Percentiles rank a stretch among this genome's conserved stretches.
phyloP scores from a whole-genome alignment of 2,113 vertebrate species.

The Cochlearius cochlearius region DNA sequence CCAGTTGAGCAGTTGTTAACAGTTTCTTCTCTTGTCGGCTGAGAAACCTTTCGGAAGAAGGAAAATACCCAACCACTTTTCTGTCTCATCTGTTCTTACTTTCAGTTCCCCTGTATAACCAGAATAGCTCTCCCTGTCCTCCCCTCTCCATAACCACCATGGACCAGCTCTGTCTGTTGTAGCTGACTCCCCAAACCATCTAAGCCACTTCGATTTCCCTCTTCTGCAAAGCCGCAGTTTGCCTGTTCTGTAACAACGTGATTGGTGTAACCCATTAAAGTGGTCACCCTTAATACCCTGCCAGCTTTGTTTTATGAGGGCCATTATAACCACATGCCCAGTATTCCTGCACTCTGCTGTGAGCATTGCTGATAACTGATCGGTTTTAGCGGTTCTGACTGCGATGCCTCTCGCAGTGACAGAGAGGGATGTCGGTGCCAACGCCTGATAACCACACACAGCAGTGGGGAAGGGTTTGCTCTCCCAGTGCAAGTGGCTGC shows the following conservation, averaged over 20 bases:
- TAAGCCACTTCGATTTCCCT: neutral
- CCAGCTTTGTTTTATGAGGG: neutral
- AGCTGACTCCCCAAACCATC: neutral
- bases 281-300: neutral
- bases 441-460: rapidly evolving
- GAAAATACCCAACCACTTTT: neutral
- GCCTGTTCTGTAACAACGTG: neutral
- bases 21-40: neutral
- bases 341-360: neutral
- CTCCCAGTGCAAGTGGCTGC: neutral
- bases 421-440: neutral
- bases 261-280: neutral
- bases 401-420: neutral
- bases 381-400: neutral
- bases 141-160: neutral
- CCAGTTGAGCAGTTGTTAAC: neutral
- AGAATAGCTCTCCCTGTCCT: neutral
- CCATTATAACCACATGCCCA: neutral
- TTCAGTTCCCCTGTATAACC: neutral
- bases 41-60: neutral
- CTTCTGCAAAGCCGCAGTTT: neutral
- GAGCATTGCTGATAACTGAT: neutral
- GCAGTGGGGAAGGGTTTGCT: neutral
- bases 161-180: neutral
- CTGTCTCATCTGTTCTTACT: neutral